Percentiles rank a stretch among this genome's conserved stretches.
These are phyloP conservation scores for Helicolenus hilgendorfi DNA, from an alignment of 2,797 vertebrate species.

Conservation along the genomic window DNA sequence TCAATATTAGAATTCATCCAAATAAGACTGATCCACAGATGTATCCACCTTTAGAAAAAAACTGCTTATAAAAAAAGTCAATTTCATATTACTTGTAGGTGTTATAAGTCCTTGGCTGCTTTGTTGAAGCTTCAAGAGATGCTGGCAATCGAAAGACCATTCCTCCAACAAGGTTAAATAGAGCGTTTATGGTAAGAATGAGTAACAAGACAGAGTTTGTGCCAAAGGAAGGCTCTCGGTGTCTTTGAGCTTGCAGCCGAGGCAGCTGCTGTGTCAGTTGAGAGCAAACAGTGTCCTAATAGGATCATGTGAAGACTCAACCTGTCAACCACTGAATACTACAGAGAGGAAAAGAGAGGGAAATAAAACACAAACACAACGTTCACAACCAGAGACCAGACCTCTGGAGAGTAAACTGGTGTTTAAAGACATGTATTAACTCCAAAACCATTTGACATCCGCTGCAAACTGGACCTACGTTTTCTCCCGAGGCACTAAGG, in stretches of 20 bases:
- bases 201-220: neutral
- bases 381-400: neutral
- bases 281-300: slow-evolving; percentile 38
- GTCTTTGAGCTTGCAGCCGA: neutral
- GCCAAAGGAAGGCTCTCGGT: neutral
- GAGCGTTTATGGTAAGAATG: neutral
- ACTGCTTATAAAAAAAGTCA: too few relatives aligned
- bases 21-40: neutral
- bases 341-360: neutral
- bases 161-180: neutral
- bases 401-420: too few relatives aligned
- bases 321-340: slow-evolving; percentile 29
- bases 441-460: neutral
- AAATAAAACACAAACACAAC: neutral
- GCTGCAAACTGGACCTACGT: neutral
- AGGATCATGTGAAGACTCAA: slow-evolving; percentile 53
- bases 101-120: neutral
- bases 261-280: slow-evolving; percentile 22
- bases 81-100: too few relatives aligned
- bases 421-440: too few relatives aligned
- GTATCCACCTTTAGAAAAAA: neutral
- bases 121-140: neutral
- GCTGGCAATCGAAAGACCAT: neutral
- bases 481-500: neutral
- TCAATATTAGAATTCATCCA: neutral